Base-by-base conservation (phyloP, 2,888 invertebrate species). In the Eulithis prunata region DNA sequence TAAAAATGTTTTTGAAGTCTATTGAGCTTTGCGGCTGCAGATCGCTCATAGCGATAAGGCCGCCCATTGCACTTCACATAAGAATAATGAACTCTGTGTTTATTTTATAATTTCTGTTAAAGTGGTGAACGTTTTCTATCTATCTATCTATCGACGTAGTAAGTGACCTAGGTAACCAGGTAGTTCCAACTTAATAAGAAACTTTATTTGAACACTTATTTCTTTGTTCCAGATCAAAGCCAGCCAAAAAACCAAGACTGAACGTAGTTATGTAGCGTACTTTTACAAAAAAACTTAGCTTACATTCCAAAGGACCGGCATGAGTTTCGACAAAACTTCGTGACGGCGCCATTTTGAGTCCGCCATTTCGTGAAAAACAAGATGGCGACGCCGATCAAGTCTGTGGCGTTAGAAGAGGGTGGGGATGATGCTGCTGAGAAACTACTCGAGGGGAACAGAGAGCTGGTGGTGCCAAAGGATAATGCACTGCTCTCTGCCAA, bases 341-440 rank as follows among this genome's bases (percentile, higher is more conserved):
- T 41, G 41, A 28, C 8, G 56, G 69, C 60, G 67, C 70, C 66
- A 70, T 66, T 68, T 60, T 63, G 64, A 64, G n/a, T 49, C 52
- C 46, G 79, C 79, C 80, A 83, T 86, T 77, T 82, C 79, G 81
- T 72, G 69, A 73, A 74, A 73, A 70, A 73, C 75, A 89, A 89
- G 75, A 90, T 90, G 88, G 81, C 87, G 68, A 64, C 81, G 62
- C 82, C 85, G 32, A 80, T 81, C 66, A 83, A 76, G 63, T 75
- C 78, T 68, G 78, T 78, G 56, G 69, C 78, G 14, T 86, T 85
- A 51, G 87, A 82, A 70, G 83, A 82, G 54, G 76, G 71, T 12
- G 69, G 75, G 0, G 91, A 91, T 11, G 92, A 86, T 38, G 91
- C 88, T 0, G 85, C 85, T 6, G 89, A 90, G 78, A 89, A 88